Conservation (phyloP, 2,888 invertebrate species). For the Heterodera filipjevi region DNA sequence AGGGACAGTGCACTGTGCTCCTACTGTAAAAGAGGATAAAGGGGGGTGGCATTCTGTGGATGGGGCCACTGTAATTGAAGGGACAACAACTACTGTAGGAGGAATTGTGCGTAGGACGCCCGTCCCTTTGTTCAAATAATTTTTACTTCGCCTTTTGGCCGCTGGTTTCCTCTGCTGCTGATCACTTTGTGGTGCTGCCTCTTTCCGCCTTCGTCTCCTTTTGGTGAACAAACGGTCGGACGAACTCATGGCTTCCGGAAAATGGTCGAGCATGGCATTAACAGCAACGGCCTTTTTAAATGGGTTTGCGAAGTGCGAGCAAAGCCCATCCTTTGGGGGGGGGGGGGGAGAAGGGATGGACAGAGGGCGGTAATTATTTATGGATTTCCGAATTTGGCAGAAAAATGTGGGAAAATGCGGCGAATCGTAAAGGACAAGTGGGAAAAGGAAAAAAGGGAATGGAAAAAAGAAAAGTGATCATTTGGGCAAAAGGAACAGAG, state of each 20-base stretch:
- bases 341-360: not conserved
- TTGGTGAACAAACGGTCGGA: not conserved
- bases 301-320: not conserved
- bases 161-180: not conserved
- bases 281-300: not conserved
- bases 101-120: no score
- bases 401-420: slow-evolving; percentile 3
- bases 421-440: not conserved
- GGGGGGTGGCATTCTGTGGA: not conserved
- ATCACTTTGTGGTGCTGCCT: not conserved
- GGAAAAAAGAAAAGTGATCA: not conserved
- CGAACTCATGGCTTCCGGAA: slow-evolving; percentile 9
- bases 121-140: no score
- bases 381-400: slow-evolving; percentile 3
- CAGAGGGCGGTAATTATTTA: not conserved
- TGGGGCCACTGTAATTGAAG: no score
- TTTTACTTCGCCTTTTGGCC: not conserved
- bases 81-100: no score
- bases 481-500: not conserved
- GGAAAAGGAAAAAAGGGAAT: not conserved
- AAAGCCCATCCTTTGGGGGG: not conserved
- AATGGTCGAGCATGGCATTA: not conserved
- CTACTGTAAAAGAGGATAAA: not conserved
- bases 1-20: not conserved
- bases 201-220: not conserved